phyloP scores from a whole-genome alignment of 2,888 invertebrate species.

The Tipula unca region DNA sequence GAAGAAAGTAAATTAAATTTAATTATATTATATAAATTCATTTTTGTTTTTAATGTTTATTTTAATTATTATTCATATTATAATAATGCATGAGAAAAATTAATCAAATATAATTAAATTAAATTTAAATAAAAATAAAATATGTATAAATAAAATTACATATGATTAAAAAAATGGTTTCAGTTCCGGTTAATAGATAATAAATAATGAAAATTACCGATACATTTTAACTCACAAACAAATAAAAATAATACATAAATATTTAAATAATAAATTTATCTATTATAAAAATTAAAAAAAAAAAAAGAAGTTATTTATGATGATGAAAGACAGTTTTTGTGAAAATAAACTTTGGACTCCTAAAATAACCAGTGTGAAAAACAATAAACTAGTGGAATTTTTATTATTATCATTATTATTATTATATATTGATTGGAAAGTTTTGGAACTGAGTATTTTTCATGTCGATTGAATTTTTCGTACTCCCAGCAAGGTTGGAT shows the following conservation, averaged over 20 bases:
- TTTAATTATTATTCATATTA: background rate
- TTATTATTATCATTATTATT: background rate
- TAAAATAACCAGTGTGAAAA: background rate
- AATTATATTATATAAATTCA: background rate
- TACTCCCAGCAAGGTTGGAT: background rate
- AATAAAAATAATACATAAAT: background rate
- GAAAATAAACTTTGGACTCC: background rate
- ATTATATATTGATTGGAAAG: background rate
- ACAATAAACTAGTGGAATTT: background rate
- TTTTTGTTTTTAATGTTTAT: background rate
- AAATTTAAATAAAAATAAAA: background rate
- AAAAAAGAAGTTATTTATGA: background rate
- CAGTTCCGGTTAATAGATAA: background rate
- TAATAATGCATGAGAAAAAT: background rate
- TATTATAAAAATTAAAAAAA: background rate
- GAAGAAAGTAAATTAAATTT: background rate
- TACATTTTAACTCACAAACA: background rate
- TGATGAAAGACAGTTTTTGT: background rate
- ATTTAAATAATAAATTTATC: background rate
- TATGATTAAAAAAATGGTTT: background rate
- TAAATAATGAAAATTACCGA: background rate
- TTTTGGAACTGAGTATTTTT: background rate
- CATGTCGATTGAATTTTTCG: background rate
- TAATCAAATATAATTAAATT: constrained; percentile 8
- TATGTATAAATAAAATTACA: background rate